phyloP scores from a whole-genome alignment of 2,113 vertebrate genomes.

The Porphyrio hochstetteri region DNA sequence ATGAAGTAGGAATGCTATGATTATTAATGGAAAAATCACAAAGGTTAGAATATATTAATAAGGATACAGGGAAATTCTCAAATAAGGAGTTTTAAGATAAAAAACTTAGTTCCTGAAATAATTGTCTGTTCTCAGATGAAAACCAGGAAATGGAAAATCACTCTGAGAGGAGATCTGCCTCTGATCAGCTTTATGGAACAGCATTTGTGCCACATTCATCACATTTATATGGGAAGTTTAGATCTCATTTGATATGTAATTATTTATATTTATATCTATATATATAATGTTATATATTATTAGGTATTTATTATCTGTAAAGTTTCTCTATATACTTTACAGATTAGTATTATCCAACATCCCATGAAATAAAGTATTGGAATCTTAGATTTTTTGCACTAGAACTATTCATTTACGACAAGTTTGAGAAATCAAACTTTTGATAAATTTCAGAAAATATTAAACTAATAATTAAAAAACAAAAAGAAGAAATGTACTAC shows the following conservation, averaged over 20 bases:
- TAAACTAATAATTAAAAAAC: background rate
- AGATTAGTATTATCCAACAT: background rate
- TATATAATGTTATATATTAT: too few species aligned
- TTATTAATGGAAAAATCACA: background rate
- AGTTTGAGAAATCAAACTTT: background rate
- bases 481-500: background rate
- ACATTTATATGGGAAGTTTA: background rate
- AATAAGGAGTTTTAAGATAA: background rate
- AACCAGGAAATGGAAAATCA: background rate
- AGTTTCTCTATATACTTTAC: background rate
- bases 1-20: background rate
- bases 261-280: too few species aligned
- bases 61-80: background rate
- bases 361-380: background rate
- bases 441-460: background rate
- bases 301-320: too few species aligned
- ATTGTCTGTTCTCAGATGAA: background rate
- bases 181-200: background rate
- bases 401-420: background rate
- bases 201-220: background rate
- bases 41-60: background rate
- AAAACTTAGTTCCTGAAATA: background rate
- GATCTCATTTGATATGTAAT: background rate
- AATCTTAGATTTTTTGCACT: background rate
- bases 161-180: background rate